Base-by-base conservation (phyloP, 2,888 invertebrate species). In the Drosophila merina region DNA sequence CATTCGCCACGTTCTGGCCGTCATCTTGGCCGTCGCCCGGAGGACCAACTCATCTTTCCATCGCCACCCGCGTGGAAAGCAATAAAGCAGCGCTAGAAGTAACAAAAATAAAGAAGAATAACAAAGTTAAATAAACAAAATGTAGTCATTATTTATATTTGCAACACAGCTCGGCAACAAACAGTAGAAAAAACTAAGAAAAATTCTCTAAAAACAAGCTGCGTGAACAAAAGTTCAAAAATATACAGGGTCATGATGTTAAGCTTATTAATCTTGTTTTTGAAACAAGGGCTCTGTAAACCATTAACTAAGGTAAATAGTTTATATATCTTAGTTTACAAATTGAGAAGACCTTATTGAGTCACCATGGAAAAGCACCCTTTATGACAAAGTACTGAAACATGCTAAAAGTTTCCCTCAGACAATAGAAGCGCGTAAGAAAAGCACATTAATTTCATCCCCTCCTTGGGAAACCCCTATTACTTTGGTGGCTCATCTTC, bases 51-150 rank as follows among this genome's bases (percentile, higher is more conserved):
- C 55, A 49, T 36, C 57, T 66, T 31, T 20, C 52, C 55, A 67
- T 10, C 51, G 67, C 74, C 84, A 83, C 60, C 86, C 79, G 77
- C 81, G 88, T 84, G 79, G 81, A 88, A 86, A 84, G 88, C 84
- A 75, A 85, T 85, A 85, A 85, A 88, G 66, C 74, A 84, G 50
- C 74, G 59, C 69, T 25, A 60, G 47, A 8, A 55, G 47, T 45
- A 56, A 48, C 50, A 44, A 56, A 68, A 57, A 68, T 68, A 50
- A 69, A 72, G 64, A 79, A 57, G 59, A 81, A 82, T 71, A 86
- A 84, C 81, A 80, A 86, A 82, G 78, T 82, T 86, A 78, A 86
- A 75, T 84, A 86, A 81, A 87, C 86, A 88, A 86, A 88, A 83
- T 83, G 75, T 79, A 63, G 83, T 86, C 88, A 86, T 85, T 85